These are phyloP conservation scores for Taeniopygia guttata DNA, from an alignment of 2,797 vertebrate species.

Conservation along the genomic window DNA sequence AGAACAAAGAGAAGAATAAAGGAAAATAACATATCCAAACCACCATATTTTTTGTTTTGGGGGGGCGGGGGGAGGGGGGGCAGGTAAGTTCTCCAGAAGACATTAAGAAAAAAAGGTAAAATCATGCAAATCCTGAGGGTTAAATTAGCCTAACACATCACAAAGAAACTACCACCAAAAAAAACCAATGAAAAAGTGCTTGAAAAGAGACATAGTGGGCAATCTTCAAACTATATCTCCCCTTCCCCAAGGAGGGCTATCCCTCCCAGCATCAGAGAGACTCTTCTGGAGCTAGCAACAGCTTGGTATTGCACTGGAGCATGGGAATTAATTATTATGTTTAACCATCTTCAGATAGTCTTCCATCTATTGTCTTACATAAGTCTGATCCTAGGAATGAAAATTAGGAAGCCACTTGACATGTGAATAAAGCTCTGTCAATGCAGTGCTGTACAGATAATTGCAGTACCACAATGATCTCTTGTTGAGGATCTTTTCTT, in stretches of 20 bases:
- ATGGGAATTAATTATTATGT: neutral
- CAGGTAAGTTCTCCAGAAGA: neutral
- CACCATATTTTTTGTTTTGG: neutral
- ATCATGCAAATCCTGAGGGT: neutral
- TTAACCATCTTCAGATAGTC: neutral
- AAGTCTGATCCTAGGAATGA: neutral
- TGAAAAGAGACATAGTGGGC: neutral
- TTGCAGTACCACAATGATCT: neutral
- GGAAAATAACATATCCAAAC: neutral
- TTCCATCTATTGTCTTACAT: neutral
- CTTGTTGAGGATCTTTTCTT: neutral
- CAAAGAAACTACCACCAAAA: neutral
- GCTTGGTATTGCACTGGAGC: neutral
- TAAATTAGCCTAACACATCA: neutral
- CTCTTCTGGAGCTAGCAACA: neutral
- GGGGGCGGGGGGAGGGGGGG: fast-evolving
- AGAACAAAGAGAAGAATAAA: neutral
- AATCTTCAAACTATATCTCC: neutral
- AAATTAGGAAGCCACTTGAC: neutral
- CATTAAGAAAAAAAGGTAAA: neutral
- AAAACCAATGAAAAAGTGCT: neutral
- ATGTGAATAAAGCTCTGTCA: neutral
- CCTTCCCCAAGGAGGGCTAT: neutral
- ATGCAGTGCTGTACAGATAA: neutral
- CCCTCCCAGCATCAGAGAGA: neutral